Base-by-base conservation (phyloP, 2,888 invertebrate species). In the Steinernema carpocapsae region DNA sequence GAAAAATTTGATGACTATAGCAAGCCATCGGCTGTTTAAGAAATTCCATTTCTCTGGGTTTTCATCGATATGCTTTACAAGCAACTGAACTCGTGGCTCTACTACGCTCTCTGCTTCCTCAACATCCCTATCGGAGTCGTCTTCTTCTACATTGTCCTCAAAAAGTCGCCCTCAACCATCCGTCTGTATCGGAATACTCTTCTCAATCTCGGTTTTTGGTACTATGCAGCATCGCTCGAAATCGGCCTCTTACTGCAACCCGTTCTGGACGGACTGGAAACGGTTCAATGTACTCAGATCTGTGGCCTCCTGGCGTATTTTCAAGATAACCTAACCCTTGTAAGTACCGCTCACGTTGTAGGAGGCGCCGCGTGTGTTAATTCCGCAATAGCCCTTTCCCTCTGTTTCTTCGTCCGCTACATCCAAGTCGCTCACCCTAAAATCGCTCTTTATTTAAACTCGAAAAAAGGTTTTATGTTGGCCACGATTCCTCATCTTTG, bases 341-440 rank as follows among this genome's bases (percentile, higher is more conserved):
- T 37, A 37, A 37, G n/a, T n/a, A n/a, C n/a, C n/a, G n/a, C n/a
- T n/a, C n/a, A n/a, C n/a, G n/a, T n/a, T n/a, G n/a, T n/a, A n/a
- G n/a, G n/a, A n/a, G n/a, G n/a, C n/a, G n/a, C n/a, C n/a, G n/a
- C n/a, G n/a, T n/a, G n/a, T n/a, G n/a, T n/a, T n/a, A n/a, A n/a
- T n/a, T n/a, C n/a, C n/a, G n/a, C n/a, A n/a, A n/a, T n/a, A n/a
- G n/a, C n/a, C n/a, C n/a, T n/a, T n/a, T n/a, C n/a, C n/a, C n/a
- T n/a, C n/a, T n/a, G 7, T 6, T n/a, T 37, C 48, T 10, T 17
- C 7, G 14, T 29, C 6, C 70, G 14, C 43, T 43, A 7, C 14
- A 26, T 72, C 72, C 24, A 7, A 52, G 7, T 52, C 19, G n/a
- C 14, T 43, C 43, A n/a, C n/a, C n/a, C n/a, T n/a, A n/a, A n/a